Percentiles rank a stretch among this genome's conserved stretches.
Conservation (phyloP, 1,140 invertebrate genomes). For the Vanessa tameamea region DNA sequence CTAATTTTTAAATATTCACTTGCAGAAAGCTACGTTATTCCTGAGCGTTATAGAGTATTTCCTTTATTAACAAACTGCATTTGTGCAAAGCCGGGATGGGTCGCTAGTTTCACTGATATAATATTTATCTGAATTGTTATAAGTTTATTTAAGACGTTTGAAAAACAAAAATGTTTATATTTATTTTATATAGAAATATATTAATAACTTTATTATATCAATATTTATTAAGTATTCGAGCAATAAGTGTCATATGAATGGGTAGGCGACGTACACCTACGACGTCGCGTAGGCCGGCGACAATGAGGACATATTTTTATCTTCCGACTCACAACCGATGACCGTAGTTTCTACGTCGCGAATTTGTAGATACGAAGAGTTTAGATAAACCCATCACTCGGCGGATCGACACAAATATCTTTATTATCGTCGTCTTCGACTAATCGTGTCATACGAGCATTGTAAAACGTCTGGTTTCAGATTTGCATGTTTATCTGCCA, state of each 20-base stretch:
- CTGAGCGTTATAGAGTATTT: too few species aligned
- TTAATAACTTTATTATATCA: background rate
- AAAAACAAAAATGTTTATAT: background rate
- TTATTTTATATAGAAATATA: background rate
- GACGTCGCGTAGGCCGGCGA: conserved; percentile 34
- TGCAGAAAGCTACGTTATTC: too few species aligned
- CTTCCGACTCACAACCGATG: conserved; percentile 39
- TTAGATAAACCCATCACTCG: conserved; percentile 35
- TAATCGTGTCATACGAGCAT: conserved; percentile 33
- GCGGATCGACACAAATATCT: conserved; percentile 38
- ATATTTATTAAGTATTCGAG: conserved; percentile 12
- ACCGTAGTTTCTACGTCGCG: conserved; percentile 49
- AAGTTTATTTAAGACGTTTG: too few species aligned
- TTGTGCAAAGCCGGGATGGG: too few species aligned
- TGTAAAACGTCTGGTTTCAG: conserved; percentile 28
- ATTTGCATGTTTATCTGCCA: conserved; percentile 25
- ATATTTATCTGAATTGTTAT: too few species aligned
- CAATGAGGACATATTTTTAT: conserved; percentile 55
- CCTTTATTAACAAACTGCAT: too few species aligned
- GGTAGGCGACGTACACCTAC: conserved; percentile 34
- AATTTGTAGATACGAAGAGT: conserved; percentile 41
- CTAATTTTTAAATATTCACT: too few species aligned
- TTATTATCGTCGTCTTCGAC: conserved; percentile 25
- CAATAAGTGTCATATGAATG: conserved; percentile 36
- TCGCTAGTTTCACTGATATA: too few species aligned